Evolutionary conservation across 2,113 vertebrate genomes (phyloP).

Genomic region (Zosterops japonicus): DNA sequence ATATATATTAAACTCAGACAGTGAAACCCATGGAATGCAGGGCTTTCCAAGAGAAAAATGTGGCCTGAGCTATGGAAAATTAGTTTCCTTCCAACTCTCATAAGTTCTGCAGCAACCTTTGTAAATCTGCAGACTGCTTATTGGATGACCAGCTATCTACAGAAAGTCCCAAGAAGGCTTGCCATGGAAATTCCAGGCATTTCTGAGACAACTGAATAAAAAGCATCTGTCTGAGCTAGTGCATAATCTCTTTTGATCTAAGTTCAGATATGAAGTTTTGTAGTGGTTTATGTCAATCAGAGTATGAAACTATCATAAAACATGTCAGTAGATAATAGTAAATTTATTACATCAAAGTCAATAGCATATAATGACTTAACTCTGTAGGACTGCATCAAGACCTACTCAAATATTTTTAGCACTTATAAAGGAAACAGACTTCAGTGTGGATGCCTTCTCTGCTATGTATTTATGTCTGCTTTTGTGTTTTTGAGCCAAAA

Average conservation of each 20-base stretch:
- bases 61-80: slow-evolving; percentile 20
- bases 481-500: not conserved
- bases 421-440: not conserved
- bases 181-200: slow-evolving; percentile 46
- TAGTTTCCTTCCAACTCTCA: not conserved
- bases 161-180: not conserved
- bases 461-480: not conserved
- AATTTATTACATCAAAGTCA: slow-evolving; percentile 25
- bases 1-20: not conserved
- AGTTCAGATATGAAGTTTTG: slow-evolving; percentile 44
- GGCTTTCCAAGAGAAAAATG: not conserved
- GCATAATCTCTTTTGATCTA: slow-evolving; percentile 36
- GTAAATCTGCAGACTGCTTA: not conserved
- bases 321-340: not conserved
- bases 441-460: not conserved
- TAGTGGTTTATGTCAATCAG: slow-evolving; percentile 6
- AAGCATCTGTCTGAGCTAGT: slow-evolving; percentile 37
- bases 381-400: not conserved
- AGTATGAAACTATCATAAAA: slow-evolving; percentile 2
- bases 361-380: not conserved
- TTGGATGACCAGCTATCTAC: not conserved
- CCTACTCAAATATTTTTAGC: slow-evolving; percentile 28
- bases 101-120: not conserved
- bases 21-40: not conserved
- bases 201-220: slow-evolving; percentile 32